A percentile compares a stretch with the other conserved stretches of the same genome.
Evolutionary conservation across 1,140 invertebrate genomes (phyloP).

Genomic region (Zaprionus vittiger): DNA sequence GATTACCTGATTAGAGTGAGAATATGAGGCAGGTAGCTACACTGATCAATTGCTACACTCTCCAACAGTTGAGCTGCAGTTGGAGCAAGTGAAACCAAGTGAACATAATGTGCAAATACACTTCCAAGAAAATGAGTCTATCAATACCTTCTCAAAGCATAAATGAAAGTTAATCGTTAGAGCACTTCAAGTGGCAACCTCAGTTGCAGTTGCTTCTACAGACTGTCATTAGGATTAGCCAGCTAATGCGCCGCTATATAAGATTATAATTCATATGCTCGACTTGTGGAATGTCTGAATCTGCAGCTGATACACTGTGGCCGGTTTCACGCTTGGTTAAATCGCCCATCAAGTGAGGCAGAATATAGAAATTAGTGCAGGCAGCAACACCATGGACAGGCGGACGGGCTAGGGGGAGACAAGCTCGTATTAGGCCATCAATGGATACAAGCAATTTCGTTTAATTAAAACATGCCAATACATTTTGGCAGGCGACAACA

Average conservation of each 20-base stretch:
- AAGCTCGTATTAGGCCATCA: slow-evolving; percentile 68
- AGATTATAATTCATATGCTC: background rate
- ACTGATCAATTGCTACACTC: background rate
- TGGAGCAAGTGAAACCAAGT: background rate
- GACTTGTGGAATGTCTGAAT: background rate
- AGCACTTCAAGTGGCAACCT: background rate
- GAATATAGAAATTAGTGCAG: slow-evolving; percentile 30
- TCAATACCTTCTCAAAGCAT: background rate
- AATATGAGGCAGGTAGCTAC: background rate
- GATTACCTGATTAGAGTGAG: background rate
- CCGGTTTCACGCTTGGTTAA: slow-evolving; percentile 38
- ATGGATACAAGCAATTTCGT: slow-evolving; percentile 81
- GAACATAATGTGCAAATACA: background rate
- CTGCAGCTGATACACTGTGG: slow-evolving; percentile 9
- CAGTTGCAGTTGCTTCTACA: background rate
- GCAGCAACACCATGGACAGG: background rate
- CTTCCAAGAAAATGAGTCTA: background rate
- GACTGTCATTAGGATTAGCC: background rate
- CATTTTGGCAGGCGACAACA: slow-evolving; percentile 44
- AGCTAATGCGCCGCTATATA: background rate
- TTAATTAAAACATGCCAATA: slow-evolving; percentile 80
- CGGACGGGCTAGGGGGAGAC: background rate
- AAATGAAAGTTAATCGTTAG: background rate
- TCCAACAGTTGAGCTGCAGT: background rate
- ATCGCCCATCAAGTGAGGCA: slow-evolving; percentile 20